Evolutionary conservation across 2,113 vertebrate species (phyloP), one percentile per base, ranked within the genome.

Genomic region (Mastomys coucha): DNA sequence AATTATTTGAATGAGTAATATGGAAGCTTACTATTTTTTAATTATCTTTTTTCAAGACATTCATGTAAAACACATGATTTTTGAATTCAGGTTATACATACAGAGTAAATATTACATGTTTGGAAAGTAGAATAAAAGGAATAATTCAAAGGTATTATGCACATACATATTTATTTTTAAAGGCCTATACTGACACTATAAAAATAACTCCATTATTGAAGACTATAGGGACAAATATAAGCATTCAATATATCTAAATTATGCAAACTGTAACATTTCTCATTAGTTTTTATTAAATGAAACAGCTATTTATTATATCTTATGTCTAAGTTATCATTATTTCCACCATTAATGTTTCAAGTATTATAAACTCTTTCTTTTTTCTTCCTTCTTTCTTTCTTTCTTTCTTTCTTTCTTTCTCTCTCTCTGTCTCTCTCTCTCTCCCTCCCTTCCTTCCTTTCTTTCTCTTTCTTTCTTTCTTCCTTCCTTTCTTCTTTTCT

Each of bases 271-370:
- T 51, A 85, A 84, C 9, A 86, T 96, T 84, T 96, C 20, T 91
- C 45, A 96, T 90, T 69, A 73, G 4, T 53, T 88, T 82, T 97
- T 94, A 10, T 51, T 77, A 80, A 95, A 91, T 36, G 70, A 88
- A 91, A 20, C 60, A 96, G 16, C 14, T 97, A 93, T 92, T 96
- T 97, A 81, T 93, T 93, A 94, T 94, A 91, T 96, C 95, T 92
- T 97, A 72, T 80, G 26, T 91, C 9, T 88, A 91, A 94, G 3
- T 53, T n/a, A 97, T 94, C 8, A 89, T 91, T 11, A 70, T 80
- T 92, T 56, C 86, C 39, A 95, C 17, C 5, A 42, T 70, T 80
- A 94, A 17, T 78, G 39, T 88, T 70, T 2, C 0, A 95, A 80
- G 17, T 76, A 86, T 93, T 94, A 90, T 73, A 96, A 94, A 14